These are phyloP conservation scores for Euplexia lucipara DNA, from an alignment of 2,888 invertebrate genomes.

Conservation along the genomic window DNA sequence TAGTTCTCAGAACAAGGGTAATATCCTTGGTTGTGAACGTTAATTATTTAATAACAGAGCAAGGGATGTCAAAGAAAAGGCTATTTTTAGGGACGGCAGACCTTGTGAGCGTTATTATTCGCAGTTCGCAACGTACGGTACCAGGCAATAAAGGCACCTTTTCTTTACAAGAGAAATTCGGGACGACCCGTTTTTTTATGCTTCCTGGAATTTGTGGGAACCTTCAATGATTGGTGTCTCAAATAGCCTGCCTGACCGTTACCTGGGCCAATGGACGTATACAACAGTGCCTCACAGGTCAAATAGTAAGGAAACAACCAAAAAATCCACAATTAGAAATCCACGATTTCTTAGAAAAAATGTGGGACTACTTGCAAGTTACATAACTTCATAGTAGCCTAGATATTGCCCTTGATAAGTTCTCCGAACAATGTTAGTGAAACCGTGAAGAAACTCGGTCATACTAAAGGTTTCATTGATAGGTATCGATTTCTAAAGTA, in stretches of 20 bases:
- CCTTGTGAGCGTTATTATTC: constrained; percentile 22
- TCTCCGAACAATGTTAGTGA: constrained; percentile 37
- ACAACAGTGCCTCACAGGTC: not conserved
- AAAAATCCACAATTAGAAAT: not conserved
- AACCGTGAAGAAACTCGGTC: constrained; percentile 43
- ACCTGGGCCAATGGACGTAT: not conserved
- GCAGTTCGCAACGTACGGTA: not conserved
- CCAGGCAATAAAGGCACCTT: constrained; percentile 1
- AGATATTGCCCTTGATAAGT: constrained; percentile 21
- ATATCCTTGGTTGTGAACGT: not conserved
- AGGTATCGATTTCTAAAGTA: constrained; percentile 43
- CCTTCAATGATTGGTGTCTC: constrained; percentile 6
- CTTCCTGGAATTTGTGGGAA: constrained; percentile 1
- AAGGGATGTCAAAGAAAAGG: not conserved
- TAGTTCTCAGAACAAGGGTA: not conserved
- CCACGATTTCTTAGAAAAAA: not conserved
- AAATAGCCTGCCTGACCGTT: constrained; percentile 12
- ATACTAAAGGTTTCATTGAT: constrained; percentile 28
- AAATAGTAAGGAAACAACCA: not conserved
- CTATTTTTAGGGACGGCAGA: constrained; percentile 9
- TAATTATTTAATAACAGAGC: not conserved
- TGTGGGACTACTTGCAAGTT: not conserved
- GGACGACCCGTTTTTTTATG: constrained; percentile 34
- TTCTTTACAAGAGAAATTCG: constrained; percentile 3
- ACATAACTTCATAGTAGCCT: not conserved